These are phyloP conservation scores for Oncorhynchus clarkii DNA, from an alignment of 2,113 vertebrate genomes.

Conservation along the genomic window DNA sequence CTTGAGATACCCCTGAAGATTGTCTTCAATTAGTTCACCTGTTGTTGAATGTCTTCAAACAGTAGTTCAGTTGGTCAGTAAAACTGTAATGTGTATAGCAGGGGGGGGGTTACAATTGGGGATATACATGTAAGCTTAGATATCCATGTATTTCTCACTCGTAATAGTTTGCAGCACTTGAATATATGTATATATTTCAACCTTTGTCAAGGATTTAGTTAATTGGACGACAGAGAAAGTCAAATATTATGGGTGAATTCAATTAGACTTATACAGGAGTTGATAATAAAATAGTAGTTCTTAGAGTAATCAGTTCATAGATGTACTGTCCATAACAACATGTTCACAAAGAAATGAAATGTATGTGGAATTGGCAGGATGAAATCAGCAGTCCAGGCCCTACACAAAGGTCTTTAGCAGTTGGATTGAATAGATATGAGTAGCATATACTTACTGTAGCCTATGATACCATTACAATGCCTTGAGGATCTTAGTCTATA, in stretches of 20 bases:
- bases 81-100: not conserved
- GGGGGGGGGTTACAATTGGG: not conserved
- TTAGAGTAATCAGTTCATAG: too few species aligned
- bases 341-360: not conserved
- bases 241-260: not conserved
- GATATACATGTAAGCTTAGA: too few species aligned
- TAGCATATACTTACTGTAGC: conserved; percentile 2
- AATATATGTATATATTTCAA: too few species aligned
- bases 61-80: conserved; percentile 8
- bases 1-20: not conserved
- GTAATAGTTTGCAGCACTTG: not conserved
- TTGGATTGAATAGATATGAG: conserved; percentile 11
- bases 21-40: not conserved
- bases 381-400: not conserved
- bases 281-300: not conserved
- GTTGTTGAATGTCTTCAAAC: not conserved
- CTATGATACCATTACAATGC: not conserved
- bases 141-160: not conserved
- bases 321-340: too few species aligned
- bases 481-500: not conserved
- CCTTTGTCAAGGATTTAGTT: too few species aligned
- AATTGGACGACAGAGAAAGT: too few species aligned
- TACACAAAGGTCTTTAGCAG: not conserved
- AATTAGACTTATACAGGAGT: not conserved
- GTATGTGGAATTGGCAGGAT: not conserved